Conservation (phyloP, 2,113 vertebrate species). For the Pteruthius melanotis region DNA sequence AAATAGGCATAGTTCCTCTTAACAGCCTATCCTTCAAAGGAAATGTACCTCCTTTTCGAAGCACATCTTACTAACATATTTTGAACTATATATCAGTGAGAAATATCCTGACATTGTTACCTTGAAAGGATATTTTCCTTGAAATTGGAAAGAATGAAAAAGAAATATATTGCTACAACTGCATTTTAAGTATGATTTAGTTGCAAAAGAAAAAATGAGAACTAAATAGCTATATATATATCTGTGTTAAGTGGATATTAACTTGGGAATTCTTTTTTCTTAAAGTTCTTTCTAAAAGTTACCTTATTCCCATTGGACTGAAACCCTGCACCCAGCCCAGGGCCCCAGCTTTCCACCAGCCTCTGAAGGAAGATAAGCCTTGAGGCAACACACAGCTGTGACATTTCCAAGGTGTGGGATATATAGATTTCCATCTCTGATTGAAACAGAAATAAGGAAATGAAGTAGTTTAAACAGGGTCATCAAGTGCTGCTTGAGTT, state of each 20-base stretch:
- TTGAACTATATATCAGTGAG: background rate
- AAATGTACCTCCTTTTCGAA: background rate
- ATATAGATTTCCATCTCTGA: background rate
- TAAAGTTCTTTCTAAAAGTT: background rate
- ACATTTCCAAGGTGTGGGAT: background rate
- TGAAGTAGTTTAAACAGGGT: background rate
- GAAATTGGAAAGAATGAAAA: background rate
- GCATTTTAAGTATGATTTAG: background rate
- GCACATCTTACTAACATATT: background rate
- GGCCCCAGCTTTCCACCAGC: background rate
- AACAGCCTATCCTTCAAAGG: background rate
- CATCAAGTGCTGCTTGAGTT: background rate
- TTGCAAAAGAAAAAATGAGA: background rate
- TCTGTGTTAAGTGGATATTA: background rate
- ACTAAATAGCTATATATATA: background rate
- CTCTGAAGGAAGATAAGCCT: background rate
- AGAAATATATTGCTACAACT: background rate
- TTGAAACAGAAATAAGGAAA: background rate
- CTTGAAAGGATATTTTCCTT: background rate
- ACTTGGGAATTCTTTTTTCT: background rate
- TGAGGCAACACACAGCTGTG: background rate
- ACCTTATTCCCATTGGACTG: background rate
- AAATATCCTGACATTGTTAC: background rate
- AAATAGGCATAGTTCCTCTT: background rate
- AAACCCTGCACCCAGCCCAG: background rate